Evolutionary conservation across 92 coral and sea anemone genomes (phyloP).

Genomic region (Bergia sp.): DNA sequence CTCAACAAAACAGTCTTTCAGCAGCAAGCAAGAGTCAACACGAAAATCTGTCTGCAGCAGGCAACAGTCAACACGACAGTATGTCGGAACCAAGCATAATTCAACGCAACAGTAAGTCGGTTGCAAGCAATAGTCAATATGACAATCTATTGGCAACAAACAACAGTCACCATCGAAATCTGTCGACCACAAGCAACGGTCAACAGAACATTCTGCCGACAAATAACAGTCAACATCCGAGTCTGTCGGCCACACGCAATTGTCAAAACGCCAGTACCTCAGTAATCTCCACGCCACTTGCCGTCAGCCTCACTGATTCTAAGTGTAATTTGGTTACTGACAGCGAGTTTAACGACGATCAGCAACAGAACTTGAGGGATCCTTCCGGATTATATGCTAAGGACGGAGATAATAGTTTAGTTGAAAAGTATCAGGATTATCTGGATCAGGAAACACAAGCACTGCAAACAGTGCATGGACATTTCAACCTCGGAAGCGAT

Average conservation of each 20-base stretch:
- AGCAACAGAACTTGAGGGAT: background rate
- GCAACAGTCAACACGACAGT: background rate
- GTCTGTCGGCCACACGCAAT: background rate
- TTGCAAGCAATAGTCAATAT: background rate
- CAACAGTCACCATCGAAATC: background rate
- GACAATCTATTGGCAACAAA: background rate
- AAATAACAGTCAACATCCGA: background rate
- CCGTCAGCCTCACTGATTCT: background rate
- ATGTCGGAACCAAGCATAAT: background rate
- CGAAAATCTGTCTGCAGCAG: background rate
- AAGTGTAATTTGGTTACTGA: background rate
- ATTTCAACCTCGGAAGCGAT: background rate
- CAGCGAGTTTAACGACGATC: background rate
- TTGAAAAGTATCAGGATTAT: background rate
- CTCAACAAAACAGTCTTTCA: background rate
- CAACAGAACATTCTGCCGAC: background rate
- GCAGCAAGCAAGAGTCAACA: background rate
- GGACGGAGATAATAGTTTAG: background rate
- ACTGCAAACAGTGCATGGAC: background rate
- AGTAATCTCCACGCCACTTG: background rate
- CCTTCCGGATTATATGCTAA: background rate
- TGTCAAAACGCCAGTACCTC: background rate
- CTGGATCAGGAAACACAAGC: background rate
- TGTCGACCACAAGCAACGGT: background rate
- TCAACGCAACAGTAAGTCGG: background rate